phyloP scores from a whole-genome alignment of 2,113 vertebrate genomes.

The Protomyctophum bolini region DNA sequence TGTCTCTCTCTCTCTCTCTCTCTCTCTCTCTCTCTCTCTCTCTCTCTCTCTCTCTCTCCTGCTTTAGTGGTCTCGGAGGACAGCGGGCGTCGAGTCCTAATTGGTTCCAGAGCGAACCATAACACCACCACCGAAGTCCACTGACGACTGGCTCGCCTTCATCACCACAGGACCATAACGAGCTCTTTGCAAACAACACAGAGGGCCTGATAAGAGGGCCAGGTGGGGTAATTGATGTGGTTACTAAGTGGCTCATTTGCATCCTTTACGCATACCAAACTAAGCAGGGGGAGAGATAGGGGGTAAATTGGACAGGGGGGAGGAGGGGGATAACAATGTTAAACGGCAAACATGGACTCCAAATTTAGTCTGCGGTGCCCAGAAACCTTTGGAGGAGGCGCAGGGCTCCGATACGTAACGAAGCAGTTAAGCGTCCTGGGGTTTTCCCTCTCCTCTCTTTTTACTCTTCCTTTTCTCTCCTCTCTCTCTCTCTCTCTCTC shows the following conservation, averaged over 20 bases:
- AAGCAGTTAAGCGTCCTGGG: constrained; percentile 81
- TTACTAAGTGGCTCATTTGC: constrained; percentile 98
- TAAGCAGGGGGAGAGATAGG: constrained; percentile 65
- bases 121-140: constrained; percentile 77
- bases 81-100: constrained; percentile 83
- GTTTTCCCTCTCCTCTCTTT: constrained; percentile 79
- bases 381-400: constrained; percentile 79
- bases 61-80: constrained; percentile 82
- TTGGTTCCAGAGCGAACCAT: constrained; percentile 95
- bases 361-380: constrained; percentile 38
- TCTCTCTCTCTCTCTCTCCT: neutral
- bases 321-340: constrained; percentile 52
- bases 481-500: constrained; percentile 16
- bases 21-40: too few relatives aligned
- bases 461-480: neutral
- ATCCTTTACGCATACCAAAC: constrained; percentile 89
- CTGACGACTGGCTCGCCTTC: constrained; percentile 82
- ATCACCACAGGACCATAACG: constrained; percentile 90
- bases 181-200: constrained; percentile 94
- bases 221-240: constrained; percentile 97
- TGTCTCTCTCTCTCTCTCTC: constrained; percentile 30
- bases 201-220: constrained; percentile 91
- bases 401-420: constrained; percentile 80
- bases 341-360: constrained; percentile 86
- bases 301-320: constrained; percentile 71